Conservation (phyloP, 1,140 invertebrate genomes). For the Nebria ingens region DNA sequence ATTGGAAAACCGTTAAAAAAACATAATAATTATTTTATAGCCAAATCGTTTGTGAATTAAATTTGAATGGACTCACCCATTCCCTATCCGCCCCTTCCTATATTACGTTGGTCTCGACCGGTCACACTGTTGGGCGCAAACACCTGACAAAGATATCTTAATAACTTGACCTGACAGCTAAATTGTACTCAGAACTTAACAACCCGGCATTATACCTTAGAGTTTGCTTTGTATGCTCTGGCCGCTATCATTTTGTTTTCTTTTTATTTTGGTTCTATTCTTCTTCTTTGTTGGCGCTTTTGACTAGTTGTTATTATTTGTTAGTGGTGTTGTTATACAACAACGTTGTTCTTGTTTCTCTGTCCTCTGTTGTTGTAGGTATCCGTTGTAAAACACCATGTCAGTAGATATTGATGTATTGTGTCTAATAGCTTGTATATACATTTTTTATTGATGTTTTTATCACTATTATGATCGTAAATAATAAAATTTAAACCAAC, state of each 20-base stretch:
- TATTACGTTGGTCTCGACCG: no score
- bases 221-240: background rate
- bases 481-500: background rate
- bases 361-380: background rate
- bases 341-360: background rate
- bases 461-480: background rate
- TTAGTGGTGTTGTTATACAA: background rate
- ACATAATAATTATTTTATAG: constrained; percentile 3
- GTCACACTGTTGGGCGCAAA: background rate
- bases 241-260: constrained; percentile 4
- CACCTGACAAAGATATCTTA: constrained; percentile 9
- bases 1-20: background rate
- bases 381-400: background rate
- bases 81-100: background rate
- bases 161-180: constrained; percentile 6
- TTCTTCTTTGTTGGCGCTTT: background rate
- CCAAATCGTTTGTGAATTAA: background rate
- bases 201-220: constrained; percentile 2
- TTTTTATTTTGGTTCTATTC: background rate
- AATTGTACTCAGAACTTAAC: constrained; percentile 8
- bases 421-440: background rate
- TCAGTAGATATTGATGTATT: constrained; percentile 3
- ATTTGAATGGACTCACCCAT: constrained; percentile 1
- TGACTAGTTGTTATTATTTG: background rate
- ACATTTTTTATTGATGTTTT: background rate